Conservation (phyloP, 1,140 invertebrate species). For the Diachasma alloeum region DNA sequence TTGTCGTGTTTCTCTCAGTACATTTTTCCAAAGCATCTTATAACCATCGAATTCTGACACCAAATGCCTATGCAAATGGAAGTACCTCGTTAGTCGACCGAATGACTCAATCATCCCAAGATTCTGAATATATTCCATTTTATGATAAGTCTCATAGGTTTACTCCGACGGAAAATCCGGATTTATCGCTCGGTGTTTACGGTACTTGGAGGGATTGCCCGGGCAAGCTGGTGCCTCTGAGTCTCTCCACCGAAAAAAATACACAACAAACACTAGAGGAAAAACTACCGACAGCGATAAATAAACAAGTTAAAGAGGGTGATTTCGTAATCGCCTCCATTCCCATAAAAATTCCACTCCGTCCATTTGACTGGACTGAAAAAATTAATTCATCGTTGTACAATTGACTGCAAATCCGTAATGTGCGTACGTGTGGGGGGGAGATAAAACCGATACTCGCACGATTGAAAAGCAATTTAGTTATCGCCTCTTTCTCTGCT, state of each 20-base stretch:
- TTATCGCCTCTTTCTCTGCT: neutral
- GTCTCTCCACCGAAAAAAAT: neutral
- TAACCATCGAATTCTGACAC: neutral
- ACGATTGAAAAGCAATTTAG: slow-evolving; percentile 6
- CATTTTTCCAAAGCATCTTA: too few species aligned
- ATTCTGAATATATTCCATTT: neutral
- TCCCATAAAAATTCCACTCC: neutral
- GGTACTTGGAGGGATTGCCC: neutral
- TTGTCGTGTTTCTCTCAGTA: too few species aligned
- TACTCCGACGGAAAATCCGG: neutral
- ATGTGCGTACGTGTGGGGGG: neutral
- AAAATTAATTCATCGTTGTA: neutral
- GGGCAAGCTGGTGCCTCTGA: neutral
- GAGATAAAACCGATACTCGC: neutral
- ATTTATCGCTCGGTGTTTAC: slow-evolving; percentile 2
- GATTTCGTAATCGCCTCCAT: neutral
- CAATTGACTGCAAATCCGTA: neutral
- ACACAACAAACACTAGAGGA: neutral
- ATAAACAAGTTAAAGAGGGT: neutral
- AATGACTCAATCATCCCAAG: neutral
- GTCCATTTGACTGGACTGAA: neutral
- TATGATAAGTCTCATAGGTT: neutral
- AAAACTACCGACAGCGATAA: neutral
- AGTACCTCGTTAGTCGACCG: neutral
- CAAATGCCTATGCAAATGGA: neutral